Evolutionary conservation across 1,140 invertebrate genomes (phyloP), one percentile per base, ranked within the genome.

Genomic region (Neomicropteryx cornuta): DNA sequence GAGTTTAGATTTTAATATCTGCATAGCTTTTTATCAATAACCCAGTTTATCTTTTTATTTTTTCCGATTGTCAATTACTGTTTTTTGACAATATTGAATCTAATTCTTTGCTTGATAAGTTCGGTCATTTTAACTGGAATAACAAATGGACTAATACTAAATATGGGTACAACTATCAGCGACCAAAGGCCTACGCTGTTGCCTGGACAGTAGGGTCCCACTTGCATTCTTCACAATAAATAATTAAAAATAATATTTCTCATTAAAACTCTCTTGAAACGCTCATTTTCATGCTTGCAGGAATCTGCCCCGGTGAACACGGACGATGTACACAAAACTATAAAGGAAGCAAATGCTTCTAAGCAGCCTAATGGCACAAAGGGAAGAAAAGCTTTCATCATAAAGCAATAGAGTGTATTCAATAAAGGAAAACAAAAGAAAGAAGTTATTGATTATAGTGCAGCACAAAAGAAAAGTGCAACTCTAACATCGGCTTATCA

Each of bases 401-500:
- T 37, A 64, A 68, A 49, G 55, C 50, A 18, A 65, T 63, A 51
- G 53, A 62, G 2, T 63, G 62, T 8, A 27, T 8, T 8, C 1
- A 47, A 42, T 33, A 34, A 43, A 41, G 36, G 36, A 38, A 48
- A 48, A 38, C 36, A 64, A 61, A 53, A 68, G 34, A 84, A 83
- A 46, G 80, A 85, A 58, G 80, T 84, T 2, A 85, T 87, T 37
- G 81, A 87, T 52, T 86, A 87, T 46, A 82, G 79, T 38, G 71
- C 71, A 0, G 65, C 71, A 24, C 77, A 80, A 45, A 65, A 75
- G 31, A 76, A 79, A 39, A 61, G 52, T 16, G 50, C 52, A 3
- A 53, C 55, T 0, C 60, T 57, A 1, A 48, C 49, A 50, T 60
- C 48, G 34, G 5, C 66, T 46, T 6, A 66, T 46, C 68, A 72